Conservation (phyloP, 92 coral and sea anemone species). For the Pocillopora meandrina region DNA sequence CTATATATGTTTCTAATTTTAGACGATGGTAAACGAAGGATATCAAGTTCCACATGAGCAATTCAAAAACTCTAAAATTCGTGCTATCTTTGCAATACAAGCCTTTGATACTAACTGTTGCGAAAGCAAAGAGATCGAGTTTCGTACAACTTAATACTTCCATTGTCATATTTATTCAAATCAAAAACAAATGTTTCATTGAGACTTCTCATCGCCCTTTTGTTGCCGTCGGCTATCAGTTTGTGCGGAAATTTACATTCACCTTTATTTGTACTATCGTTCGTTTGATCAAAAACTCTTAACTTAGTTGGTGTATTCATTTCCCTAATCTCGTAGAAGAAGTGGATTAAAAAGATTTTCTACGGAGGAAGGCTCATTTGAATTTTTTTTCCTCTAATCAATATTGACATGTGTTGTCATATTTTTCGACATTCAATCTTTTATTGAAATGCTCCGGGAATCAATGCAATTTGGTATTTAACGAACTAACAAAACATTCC, state of each 20-base stretch:
- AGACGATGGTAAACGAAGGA: background rate
- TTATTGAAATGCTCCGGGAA: background rate
- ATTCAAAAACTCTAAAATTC: background rate
- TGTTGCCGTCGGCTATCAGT: too few species aligned
- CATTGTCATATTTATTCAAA: too few species aligned
- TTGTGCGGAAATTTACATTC: background rate
- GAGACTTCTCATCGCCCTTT: too few species aligned
- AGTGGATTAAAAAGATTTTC: background rate
- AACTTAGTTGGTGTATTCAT: background rate
- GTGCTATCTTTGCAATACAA: background rate
- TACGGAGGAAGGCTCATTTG: background rate
- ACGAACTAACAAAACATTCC: background rate
- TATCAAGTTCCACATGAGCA: too few species aligned
- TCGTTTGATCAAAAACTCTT: background rate
- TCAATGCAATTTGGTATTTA: background rate
- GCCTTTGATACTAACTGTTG: background rate
- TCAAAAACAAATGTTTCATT: too few species aligned
- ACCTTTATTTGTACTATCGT: background rate
- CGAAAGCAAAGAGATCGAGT: background rate
- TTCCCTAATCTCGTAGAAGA: background rate
- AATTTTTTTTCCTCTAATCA: background rate
- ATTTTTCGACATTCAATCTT: constrained; percentile 14
- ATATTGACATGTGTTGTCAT: background rate
- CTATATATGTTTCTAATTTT: background rate
- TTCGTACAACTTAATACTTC: background rate